phyloP scores from a whole-genome alignment of 2,888 invertebrate species.

The Dicranocentrus wangi region DNA sequence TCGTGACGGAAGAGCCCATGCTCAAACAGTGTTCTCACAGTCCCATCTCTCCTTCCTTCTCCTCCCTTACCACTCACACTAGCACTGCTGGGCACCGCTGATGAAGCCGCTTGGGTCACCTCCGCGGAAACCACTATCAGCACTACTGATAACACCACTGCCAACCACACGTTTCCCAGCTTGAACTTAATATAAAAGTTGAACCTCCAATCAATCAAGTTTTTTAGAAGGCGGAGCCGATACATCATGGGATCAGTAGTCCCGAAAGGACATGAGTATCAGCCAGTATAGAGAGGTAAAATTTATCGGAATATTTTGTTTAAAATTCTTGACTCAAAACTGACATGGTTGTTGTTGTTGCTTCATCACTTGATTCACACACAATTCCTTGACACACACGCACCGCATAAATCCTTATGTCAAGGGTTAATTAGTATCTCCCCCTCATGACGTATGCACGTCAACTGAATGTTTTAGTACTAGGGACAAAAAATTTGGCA shows the following conservation, averaged over 20 bases:
- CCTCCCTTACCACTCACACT: not conserved
- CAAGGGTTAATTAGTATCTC: too few species aligned
- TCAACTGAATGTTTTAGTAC: too few species aligned
- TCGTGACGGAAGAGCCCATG: conserved; percentile 59
- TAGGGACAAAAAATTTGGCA: conserved; percentile 29
- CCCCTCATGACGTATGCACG: too few species aligned
- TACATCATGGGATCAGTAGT: conserved; percentile 45
- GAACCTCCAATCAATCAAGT: conserved; percentile 44
- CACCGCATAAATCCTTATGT: too few species aligned
- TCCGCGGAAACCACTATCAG: not conserved
- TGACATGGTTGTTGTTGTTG: not conserved
- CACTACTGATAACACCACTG: not conserved
- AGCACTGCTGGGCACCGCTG: too few species aligned
- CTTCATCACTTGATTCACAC: not conserved
- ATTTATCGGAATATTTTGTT: not conserved
- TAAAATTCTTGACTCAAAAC: not conserved
- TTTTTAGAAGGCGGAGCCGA: conserved; percentile 42
- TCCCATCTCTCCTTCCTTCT: conserved; percentile 6
- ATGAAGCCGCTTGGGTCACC: not conserved
- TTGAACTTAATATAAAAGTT: conserved; percentile 40
- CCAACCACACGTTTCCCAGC: not conserved
- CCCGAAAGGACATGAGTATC: not conserved
- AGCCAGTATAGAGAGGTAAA: too few species aligned
- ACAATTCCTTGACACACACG: not conserved
- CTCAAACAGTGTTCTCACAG: conserved; percentile 32